Evolutionary conservation across 2,113 vertebrate species (phyloP), one percentile per base, ranked within the genome.

Genomic region (Panthera uncia): DNA sequence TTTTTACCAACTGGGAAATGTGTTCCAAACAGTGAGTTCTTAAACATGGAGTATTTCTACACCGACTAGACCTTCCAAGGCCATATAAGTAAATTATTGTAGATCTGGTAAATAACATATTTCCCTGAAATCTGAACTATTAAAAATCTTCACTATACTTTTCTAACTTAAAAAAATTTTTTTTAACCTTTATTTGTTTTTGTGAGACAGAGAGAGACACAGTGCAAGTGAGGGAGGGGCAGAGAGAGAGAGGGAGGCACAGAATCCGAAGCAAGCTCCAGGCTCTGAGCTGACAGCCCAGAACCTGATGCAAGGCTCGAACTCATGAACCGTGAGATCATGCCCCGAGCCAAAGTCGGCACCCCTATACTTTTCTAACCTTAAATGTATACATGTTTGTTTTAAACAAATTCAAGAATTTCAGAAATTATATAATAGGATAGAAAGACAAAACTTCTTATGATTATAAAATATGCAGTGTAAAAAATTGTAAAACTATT

Each of bases 391-490:
- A 25, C 15, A n/a, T 55, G 14, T 4, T 41, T 41, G 57, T 31
- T 78, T n/a, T 19, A 87, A 84, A 79, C 19, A 86, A 81, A 86
- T 87, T 45, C 21, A 91, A 79, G n/a, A 95, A 83, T 89, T 94
- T 94, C 29, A 92, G 23, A 90, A 69, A 89, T 79, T 73, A 78
- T 6, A 5, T 27, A 82, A 93, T 1, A 27, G 6, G 25, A 5
- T 31, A 82, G 68, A 94, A 95, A 71, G 33, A 14, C 57, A 55
- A 81, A 96, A 50, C 16, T 80, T 65, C 45, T 69, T 71, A 69
- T 11, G 8, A 66, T 73, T 38, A 48, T 38, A 45, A 81, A 66
- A 66, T 66, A 48, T 36, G 48, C 10, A 41, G 3, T 31, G 3
- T 23, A 48, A 41, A 96, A 91, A 57, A 16, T 45, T 45, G 7